Evolutionary conservation across 1,140 invertebrate species (phyloP).

Genomic region (Drosophila albomicans): DNA sequence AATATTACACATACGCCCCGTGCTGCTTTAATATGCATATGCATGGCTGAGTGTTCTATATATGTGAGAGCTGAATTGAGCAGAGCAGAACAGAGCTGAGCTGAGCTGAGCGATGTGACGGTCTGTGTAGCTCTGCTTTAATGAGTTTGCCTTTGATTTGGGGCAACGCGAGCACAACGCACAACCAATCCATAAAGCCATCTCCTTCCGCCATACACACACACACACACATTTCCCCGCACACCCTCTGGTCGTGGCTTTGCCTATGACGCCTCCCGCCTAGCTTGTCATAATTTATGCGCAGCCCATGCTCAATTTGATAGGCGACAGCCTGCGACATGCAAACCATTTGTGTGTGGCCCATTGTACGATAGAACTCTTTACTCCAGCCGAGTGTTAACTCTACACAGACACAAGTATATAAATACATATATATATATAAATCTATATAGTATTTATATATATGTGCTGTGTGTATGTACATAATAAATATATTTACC

Average conservation of each 20-base stretch:
- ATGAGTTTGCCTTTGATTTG: slow-evolving; percentile 82
- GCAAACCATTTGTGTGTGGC: slow-evolving; percentile 72
- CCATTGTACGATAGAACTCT: slow-evolving; percentile 22
- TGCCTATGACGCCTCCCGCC: slow-evolving; percentile 12
- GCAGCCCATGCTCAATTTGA: slow-evolving; percentile 71
- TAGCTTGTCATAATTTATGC: slow-evolving; percentile 75
- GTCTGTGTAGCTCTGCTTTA: slow-evolving; percentile 52
- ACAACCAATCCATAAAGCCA: slow-evolving; percentile 32
- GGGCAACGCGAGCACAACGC: slow-evolving; percentile 48
- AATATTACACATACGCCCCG: slow-evolving; percentile 72
- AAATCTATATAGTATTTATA: slow-evolving; percentile 1
- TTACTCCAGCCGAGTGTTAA: slow-evolving; percentile 37
- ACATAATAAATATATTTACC: slow-evolving; percentile 63
- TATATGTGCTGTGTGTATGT: slow-evolving; percentile 2
- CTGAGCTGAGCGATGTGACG: slow-evolving; percentile 22
- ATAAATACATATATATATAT: slow-evolving; percentile 3
- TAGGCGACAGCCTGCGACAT: slow-evolving; percentile 60
- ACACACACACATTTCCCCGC: neutral
- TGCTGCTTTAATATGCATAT: slow-evolving; percentile 78
- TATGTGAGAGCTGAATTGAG: slow-evolving; percentile 9
- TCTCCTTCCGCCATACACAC: neutral
- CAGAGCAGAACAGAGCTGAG: neutral
- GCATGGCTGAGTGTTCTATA: slow-evolving; percentile 43
- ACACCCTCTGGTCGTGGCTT: neutral
- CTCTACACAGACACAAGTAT: slow-evolving; percentile 11